A percentile compares a stretch with the other conserved stretches of the same genome.
These are phyloP conservation scores for Meteorus colon DNA, from an alignment of 2,888 invertebrate genomes.

Conservation along the genomic window DNA sequence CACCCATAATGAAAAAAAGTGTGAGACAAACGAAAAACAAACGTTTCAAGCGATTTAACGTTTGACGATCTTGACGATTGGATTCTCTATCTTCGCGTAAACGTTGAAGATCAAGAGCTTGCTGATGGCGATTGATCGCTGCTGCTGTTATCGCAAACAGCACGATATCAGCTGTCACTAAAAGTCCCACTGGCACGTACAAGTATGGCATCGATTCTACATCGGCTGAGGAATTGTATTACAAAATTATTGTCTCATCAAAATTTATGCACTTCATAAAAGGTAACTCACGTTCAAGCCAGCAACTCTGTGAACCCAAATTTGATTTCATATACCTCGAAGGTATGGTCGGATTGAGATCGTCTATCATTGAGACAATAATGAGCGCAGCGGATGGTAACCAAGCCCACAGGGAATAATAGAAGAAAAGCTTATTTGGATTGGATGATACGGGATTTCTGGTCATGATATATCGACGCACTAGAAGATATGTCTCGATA, in stretches of 20 bases:
- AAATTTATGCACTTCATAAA: neutral
- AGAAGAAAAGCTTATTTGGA: slow-evolving; percentile 71
- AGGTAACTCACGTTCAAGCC: slow-evolving; percentile 78
- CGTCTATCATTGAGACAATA: slow-evolving; percentile 76
- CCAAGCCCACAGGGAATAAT: slow-evolving; percentile 78
- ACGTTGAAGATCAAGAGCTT: slow-evolving; percentile 75
- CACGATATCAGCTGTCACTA: slow-evolving; percentile 75
- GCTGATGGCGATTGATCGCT: slow-evolving; percentile 73
- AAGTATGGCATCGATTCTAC: slow-evolving; percentile 78
- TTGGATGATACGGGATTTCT: slow-evolving; percentile 29
- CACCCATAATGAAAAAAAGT: slow-evolving; percentile 80
- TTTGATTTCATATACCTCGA: slow-evolving; percentile 77
- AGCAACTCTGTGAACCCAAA: slow-evolving; percentile 77
- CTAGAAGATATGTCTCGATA: slow-evolving; percentile 79
- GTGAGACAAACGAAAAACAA: slow-evolving; percentile 76
- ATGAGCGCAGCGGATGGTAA: slow-evolving; percentile 75
- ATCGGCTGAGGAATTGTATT: slow-evolving; percentile 73
- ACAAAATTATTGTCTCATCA: slow-evolving; percentile 21
- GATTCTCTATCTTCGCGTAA: slow-evolving; percentile 66
- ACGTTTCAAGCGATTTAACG: slow-evolving; percentile 68
- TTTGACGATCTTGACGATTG: slow-evolving; percentile 63
- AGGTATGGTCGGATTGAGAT: slow-evolving; percentile 78
- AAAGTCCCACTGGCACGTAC: slow-evolving; percentile 78
- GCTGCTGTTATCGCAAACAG: slow-evolving; percentile 77
- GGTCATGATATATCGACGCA: slow-evolving; percentile 63